phyloP scores from a whole-genome alignment of 2,888 invertebrate species.

The Perithous albicinctus region DNA sequence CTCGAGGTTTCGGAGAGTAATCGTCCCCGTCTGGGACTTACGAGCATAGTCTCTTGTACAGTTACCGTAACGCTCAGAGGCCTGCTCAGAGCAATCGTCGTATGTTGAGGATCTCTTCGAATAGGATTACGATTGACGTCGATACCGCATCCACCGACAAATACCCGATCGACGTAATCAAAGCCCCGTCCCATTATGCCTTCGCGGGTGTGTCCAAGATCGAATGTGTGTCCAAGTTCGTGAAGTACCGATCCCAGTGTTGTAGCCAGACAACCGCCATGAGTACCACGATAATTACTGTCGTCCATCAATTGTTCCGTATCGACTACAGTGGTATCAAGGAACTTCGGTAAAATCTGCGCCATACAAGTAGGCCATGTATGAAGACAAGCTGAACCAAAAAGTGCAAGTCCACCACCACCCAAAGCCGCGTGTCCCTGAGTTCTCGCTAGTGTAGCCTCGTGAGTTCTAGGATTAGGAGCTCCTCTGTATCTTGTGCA shows the following conservation, averaged over 20 bases:
- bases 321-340: conserved; percentile 89
- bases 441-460: conserved; percentile 89
- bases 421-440: conserved; percentile 96
- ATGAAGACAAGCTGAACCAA: conserved; percentile 95
- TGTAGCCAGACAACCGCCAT: conserved; percentile 95
- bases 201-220: conserved; percentile 95
- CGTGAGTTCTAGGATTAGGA: conserved; percentile 88
- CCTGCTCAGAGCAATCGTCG: conserved; percentile 87
- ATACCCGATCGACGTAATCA: conserved; percentile 92
- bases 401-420: conserved; percentile 95
- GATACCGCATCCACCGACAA: conserved; percentile 88
- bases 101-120: conserved; percentile 88
- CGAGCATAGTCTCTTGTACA: conserved; percentile 86
- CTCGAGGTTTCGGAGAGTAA: conserved; percentile 86
- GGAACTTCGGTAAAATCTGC: conserved; percentile 87
- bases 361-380: conserved; percentile 93
- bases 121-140: conserved; percentile 87
- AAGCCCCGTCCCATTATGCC: conserved; percentile 98
- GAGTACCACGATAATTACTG: conserved; percentile 94
- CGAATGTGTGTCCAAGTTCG: conserved; percentile 97
- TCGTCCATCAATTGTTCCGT: conserved; percentile 93
- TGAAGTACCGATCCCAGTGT: conserved; percentile 96
- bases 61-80: conserved; percentile 88
- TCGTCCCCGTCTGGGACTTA: conserved; percentile 85
- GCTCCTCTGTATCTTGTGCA: conserved; percentile 92